Evolutionary conservation across 2,113 vertebrate species (phyloP).

Genomic region (Copsychus sechellarum): DNA sequence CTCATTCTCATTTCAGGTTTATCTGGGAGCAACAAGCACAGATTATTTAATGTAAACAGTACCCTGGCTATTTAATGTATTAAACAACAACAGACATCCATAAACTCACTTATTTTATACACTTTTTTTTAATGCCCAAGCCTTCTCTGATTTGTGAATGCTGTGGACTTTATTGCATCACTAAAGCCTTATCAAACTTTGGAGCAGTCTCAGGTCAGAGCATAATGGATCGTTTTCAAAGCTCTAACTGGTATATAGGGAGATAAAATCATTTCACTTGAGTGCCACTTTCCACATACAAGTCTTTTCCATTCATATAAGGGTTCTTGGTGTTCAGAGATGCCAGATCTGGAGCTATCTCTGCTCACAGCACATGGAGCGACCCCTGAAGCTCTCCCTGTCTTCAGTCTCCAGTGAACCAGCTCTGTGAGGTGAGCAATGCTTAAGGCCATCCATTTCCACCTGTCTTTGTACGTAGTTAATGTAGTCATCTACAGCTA

Average conservation of each 20-base stretch:
- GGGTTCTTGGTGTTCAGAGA: background rate
- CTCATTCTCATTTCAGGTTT: background rate
- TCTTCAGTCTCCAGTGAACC: background rate
- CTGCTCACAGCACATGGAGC: background rate
- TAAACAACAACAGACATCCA: background rate
- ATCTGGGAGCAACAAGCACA: background rate
- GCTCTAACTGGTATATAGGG: background rate
- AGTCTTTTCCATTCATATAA: background rate
- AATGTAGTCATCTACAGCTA: background rate
- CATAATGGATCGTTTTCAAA: background rate
- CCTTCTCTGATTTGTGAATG: background rate
- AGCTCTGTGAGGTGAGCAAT: background rate
- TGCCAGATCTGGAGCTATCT: background rate
- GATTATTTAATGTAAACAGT: background rate
- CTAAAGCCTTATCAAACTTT: background rate
- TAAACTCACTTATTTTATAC: background rate
- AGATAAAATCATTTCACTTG: background rate
- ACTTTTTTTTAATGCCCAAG: background rate
- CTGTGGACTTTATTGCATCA: background rate
- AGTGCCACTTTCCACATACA: background rate
- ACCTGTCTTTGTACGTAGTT: background rate
- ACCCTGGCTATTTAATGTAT: background rate
- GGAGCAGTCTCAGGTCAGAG: background rate
- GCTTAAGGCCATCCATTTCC: background rate
- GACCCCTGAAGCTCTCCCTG: background rate